Evolutionary conservation across 2,888 invertebrate genomes (phyloP).

Genomic region (Sussaba pulchella): DNA sequence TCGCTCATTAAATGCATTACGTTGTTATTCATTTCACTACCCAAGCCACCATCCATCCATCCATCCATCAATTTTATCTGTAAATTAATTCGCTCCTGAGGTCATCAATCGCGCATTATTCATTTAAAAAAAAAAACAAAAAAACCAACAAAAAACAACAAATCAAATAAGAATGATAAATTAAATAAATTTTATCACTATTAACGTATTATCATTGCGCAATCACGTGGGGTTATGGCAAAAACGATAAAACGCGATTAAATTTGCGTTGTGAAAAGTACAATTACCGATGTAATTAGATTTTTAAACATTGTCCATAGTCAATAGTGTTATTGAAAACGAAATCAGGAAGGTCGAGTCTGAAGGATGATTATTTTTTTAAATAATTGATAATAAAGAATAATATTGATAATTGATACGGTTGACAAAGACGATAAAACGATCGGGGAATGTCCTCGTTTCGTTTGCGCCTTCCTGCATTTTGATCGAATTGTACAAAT

Average conservation of each 20-base stretch:
- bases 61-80: constrained; percentile 64
- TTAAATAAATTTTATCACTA: not conserved
- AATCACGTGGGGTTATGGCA: not conserved
- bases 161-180: no score
- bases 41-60: constrained; percentile 78
- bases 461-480: constrained; percentile 61
- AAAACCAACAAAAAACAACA: no score
- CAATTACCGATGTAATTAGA: constrained; percentile 62
- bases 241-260: not conserved
- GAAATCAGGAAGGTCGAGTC: constrained; percentile 63
- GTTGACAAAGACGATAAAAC: constrained; percentile 44
- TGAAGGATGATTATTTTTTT: not conserved
- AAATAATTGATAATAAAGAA: constrained; percentile 38
- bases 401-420: not conserved
- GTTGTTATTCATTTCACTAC: constrained; percentile 85
- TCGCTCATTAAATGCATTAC: constrained; percentile 85
- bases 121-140: no score
- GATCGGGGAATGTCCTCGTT: constrained; percentile 16
- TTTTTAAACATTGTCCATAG: constrained; percentile 51
- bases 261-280: constrained; percentile 50
- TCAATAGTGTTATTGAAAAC: constrained; percentile 58
- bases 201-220: constrained; percentile 16
- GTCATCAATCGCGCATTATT: constrained; percentile 65
- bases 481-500: constrained; percentile 65
- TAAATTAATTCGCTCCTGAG: constrained; percentile 35